A percentile compares a stretch with the other conserved stretches of the same genome.
These are phyloP conservation scores for Monodelphis domestica DNA, from an alignment of 2,797 vertebrate species.

Conservation along the genomic window DNA sequence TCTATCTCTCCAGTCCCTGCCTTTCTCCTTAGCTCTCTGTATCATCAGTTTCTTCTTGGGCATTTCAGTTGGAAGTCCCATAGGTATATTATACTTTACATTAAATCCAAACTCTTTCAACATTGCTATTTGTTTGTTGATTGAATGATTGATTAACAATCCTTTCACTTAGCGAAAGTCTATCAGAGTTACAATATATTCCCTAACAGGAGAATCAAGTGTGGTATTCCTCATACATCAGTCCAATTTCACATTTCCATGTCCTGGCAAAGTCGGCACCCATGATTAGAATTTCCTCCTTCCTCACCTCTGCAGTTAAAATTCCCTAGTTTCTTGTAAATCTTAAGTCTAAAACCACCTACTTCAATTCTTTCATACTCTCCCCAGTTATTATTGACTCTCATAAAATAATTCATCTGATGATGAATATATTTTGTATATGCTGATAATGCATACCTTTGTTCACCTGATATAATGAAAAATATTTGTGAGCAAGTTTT, in stretches of 20 bases:
- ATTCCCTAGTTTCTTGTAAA: neutral
- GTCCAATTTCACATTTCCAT: neutral
- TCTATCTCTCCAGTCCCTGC: neutral
- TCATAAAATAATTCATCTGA: neutral
- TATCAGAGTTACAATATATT: neutral
- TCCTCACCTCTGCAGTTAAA: neutral
- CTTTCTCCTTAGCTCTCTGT: neutral
- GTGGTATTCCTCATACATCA: neutral
- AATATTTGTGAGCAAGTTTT: neutral
- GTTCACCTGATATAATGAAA: neutral
- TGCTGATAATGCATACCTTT: neutral
- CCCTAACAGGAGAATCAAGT: neutral
- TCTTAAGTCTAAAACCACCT: neutral
- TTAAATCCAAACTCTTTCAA: neutral
- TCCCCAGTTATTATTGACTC: neutral
- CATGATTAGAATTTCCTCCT: neutral
- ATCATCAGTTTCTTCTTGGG: neutral
- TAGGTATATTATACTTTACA: too few relatives aligned
- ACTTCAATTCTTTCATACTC: neutral
- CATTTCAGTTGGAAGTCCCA: too few relatives aligned
- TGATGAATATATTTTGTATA: neutral
- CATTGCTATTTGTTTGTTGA: neutral
- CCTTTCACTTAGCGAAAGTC: neutral
- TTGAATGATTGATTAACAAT: neutral
- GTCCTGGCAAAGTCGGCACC: neutral